phyloP scores from a whole-genome alignment of 2,113 vertebrate genomes.

The Ivindomyrus marchei region DNA sequence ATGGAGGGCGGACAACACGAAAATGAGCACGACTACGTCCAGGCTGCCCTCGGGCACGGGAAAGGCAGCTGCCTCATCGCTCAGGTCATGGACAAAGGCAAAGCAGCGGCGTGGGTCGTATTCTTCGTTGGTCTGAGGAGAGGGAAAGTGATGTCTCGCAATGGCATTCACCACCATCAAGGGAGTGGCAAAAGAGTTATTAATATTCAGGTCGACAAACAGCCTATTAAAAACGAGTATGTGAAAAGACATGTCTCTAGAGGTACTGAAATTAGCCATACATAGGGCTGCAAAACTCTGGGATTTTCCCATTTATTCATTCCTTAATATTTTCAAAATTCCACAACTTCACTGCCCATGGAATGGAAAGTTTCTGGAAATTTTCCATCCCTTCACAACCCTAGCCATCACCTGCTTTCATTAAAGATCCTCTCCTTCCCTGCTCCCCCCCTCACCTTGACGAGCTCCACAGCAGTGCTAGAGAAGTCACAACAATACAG shows the following conservation, averaged over 20 bases:
- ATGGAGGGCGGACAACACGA: conserved; percentile 88
- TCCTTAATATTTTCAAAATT: too few species aligned
- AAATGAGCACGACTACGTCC: conserved; percentile 85
- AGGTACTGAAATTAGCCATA: background rate
- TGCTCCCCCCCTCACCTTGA: conserved; percentile 68
- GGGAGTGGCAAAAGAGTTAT: background rate
- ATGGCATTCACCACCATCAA: background rate
- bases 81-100: conserved; percentile 86
- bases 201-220: background rate
- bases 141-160: too few species aligned
- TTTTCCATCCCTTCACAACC: background rate
- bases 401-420: background rate
- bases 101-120: conserved; percentile 81
- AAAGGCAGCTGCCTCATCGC: conserved; percentile 65
- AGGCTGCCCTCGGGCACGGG: conserved; percentile 75
- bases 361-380: background rate
- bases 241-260: background rate
- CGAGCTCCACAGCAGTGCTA: conserved; percentile 78
- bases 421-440: background rate
- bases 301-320: background rate
- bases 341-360: background rate
- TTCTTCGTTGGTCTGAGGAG: conserved; percentile 68
- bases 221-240: background rate
- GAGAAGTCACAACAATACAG: conserved; percentile 97
- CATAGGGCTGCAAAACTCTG: background rate